These are phyloP conservation scores for Pungitius pungitius DNA, from an alignment of 2,113 vertebrate species.

Conservation along the genomic window DNA sequence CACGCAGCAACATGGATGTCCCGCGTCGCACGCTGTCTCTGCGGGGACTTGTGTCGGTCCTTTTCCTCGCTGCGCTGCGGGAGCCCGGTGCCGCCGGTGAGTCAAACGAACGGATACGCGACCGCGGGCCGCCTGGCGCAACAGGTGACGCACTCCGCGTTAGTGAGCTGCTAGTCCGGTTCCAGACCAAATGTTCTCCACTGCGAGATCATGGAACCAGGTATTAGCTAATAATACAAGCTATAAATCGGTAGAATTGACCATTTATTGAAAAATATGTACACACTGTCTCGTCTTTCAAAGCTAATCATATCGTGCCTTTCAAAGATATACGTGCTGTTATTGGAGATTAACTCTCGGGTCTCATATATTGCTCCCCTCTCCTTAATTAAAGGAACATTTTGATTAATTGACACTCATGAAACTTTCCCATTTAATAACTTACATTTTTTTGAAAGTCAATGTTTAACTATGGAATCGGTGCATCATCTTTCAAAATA, in stretches of 20 bases:
- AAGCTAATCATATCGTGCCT: neutral
- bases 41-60: conserved; percentile 13
- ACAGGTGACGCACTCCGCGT: conserved; percentile 67
- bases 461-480: neutral
- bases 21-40: conserved; percentile 2
- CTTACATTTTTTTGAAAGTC: neutral
- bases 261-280: neutral
- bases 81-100: conserved; percentile 53
- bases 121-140: conserved; percentile 34
- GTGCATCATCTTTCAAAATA: neutral
- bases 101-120: neutral
- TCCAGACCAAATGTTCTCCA: neutral
- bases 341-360: neutral
- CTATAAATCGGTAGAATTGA: neutral
- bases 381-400: neutral
- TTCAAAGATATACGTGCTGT: neutral
- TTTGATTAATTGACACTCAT: neutral
- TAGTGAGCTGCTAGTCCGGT: neutral
- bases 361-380: neutral
- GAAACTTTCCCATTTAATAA: neutral
- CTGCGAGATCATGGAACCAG: neutral
- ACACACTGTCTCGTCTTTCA: neutral
- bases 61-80: conserved; percentile 30
- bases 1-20: conserved; percentile 47
- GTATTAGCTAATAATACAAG: no score